A percentile compares a stretch with the other conserved stretches of the same genome.
phyloP scores from a whole-genome alignment of 2,888 invertebrate genomes.

The Platyscelio sp. region DNA sequence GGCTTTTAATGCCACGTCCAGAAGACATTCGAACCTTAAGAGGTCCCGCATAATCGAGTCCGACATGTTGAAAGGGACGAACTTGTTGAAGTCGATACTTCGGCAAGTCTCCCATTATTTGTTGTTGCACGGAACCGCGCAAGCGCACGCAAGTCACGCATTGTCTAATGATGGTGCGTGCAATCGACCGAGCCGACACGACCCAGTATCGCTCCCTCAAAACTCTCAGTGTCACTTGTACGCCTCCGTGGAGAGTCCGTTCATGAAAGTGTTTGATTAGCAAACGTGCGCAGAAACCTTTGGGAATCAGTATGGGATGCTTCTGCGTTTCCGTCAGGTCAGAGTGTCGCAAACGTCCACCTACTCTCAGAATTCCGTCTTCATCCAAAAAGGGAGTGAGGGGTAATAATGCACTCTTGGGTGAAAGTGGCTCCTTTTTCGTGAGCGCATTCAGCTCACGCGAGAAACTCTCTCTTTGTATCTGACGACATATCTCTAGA shows the following conservation, averaged over 20 bases:
- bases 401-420: not conserved
- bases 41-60: conserved; percentile 2
- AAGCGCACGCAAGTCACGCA: not conserved
- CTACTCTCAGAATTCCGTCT: not conserved
- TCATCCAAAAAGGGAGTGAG: not conserved
- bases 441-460: not conserved
- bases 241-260: conserved; percentile 3
- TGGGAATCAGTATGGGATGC: conserved; percentile 7
- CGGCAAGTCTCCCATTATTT: not conserved
- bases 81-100: not conserved
- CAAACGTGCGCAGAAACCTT: not conserved
- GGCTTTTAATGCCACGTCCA: not conserved
- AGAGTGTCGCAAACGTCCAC: not conserved
- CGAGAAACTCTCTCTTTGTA: not conserved
- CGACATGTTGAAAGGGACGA: not conserved
- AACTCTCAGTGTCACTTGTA: conserved; percentile 12
- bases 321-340: not conserved
- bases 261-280: not conserved
- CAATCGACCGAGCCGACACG: not conserved
- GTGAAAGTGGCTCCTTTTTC: not conserved
- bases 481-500: no score
- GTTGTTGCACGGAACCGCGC: not conserved
- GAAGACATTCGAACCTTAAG: not conserved
- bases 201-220: conserved; percentile 28
- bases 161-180: not conserved